Conservation (phyloP, 2,113 vertebrate genomes). For the Nibea albiflora region DNA sequence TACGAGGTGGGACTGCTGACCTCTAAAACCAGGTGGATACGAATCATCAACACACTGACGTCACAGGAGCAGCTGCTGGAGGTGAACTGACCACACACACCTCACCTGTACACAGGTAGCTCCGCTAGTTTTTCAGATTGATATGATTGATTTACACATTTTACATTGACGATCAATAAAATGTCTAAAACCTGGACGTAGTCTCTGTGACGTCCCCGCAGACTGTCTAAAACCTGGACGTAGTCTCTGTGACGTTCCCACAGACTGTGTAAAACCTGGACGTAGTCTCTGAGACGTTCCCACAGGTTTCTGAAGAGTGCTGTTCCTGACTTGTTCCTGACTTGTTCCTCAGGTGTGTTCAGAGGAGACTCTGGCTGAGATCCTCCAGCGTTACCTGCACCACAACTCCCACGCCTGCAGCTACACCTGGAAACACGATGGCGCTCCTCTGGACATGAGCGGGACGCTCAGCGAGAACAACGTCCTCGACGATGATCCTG, state of each 20-base stretch:
- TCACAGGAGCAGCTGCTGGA: conserved; percentile 87
- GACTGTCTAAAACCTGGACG: too few species aligned
- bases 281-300: too few species aligned
- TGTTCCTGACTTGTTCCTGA: too few species aligned
- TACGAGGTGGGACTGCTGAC: conserved; percentile 88
- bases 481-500: conserved; percentile 83
- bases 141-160: too few species aligned
- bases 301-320: too few species aligned
- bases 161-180: too few species aligned
- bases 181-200: too few species aligned
- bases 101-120: neutral
- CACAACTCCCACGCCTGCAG: conserved; percentile 89
- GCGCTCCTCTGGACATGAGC: conserved; percentile 84
- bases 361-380: conserved; percentile 89
- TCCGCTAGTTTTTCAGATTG: neutral
- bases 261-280: too few species aligned
- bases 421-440: conserved; percentile 90
- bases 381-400: conserved; percentile 86
- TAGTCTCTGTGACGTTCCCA: too few species aligned
- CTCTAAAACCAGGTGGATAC: conserved; percentile 84
- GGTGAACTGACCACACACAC: conserved; percentile 72
- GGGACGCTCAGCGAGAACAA: conserved; percentile 86
- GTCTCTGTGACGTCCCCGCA: too few species aligned
- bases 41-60: conserved; percentile 90
- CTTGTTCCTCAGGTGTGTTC: conserved; percentile 85